Conservation (phyloP, 2,888 invertebrate species). For the Margaritifera margaritifera region DNA sequence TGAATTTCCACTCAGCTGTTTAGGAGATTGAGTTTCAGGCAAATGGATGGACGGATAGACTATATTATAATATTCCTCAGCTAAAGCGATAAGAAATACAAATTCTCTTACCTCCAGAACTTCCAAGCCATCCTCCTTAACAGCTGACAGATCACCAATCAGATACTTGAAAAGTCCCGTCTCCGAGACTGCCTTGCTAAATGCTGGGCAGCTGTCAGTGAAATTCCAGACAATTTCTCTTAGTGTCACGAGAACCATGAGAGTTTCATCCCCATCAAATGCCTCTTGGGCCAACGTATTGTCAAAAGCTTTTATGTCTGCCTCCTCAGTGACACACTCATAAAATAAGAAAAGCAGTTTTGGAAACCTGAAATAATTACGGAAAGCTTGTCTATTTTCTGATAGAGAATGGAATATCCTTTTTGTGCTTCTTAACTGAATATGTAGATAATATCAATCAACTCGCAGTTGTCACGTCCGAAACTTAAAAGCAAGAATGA, state of each 20-base stretch:
- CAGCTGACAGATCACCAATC: slow-evolving; percentile 11
- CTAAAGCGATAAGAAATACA: too few relatives aligned
- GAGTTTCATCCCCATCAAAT: not conserved
- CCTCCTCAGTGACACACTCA: slow-evolving; percentile 20
- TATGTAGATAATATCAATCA: too few relatives aligned
- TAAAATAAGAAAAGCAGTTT: slow-evolving; percentile 4
- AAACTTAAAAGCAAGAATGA: too few relatives aligned
- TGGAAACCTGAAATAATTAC: too few relatives aligned
- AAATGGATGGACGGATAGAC: too few relatives aligned
- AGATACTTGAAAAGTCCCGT: slow-evolving; percentile 22
- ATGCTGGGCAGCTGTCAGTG: slow-evolving; percentile 40
- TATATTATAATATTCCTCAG: too few relatives aligned
- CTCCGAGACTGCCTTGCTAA: slow-evolving; percentile 35
- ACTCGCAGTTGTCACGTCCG: too few relatives aligned
- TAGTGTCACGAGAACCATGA: slow-evolving; percentile 13
- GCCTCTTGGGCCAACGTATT: slow-evolving; percentile 23
- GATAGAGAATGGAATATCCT: too few relatives aligned
- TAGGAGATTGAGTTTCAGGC: too few relatives aligned
- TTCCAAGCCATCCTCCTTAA: not conserved
- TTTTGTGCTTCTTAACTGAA: too few relatives aligned
- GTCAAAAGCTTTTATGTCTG: slow-evolving; percentile 22
- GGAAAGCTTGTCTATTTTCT: too few relatives aligned
- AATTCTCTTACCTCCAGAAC: not conserved
- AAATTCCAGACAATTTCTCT: slow-evolving; percentile 49
- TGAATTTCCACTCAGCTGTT: too few relatives aligned